phyloP scores from a whole-genome alignment of 2,797 vertebrate species.

The Aulostomus chinensis region DNA sequence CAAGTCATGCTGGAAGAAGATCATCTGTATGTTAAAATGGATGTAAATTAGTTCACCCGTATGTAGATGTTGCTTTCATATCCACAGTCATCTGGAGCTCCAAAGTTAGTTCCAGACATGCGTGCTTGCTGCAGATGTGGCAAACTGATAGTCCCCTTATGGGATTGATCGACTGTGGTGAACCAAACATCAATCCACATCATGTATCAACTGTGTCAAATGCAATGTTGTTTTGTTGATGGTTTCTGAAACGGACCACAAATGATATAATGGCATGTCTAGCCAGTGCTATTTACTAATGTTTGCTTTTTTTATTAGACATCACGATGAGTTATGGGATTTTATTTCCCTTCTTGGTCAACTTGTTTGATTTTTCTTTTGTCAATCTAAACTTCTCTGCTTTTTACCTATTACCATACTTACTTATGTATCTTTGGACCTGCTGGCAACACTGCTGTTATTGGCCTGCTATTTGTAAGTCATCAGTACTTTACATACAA shows the following conservation, averaged over 20 bases:
- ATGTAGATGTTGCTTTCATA: constrained; percentile 5
- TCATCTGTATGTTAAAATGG: background rate
- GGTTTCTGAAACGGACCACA: constrained; percentile 1
- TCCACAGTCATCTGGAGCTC: background rate
- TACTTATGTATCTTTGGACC: too few relatives aligned
- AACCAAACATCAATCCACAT: constrained; percentile 25
- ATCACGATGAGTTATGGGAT: too few relatives aligned
- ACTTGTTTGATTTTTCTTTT: too few relatives aligned
- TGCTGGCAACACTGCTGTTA: too few relatives aligned
- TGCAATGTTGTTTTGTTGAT: constrained; percentile 15
- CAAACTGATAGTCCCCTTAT: constrained; percentile 7
- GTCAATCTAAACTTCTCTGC: too few relatives aligned
- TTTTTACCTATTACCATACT: too few relatives aligned
- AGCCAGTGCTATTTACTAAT: too few relatives aligned
- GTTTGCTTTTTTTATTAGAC: too few relatives aligned
- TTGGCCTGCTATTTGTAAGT: too few relatives aligned
- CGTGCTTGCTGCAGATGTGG: constrained; percentile 3
- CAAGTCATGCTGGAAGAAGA: too few relatives aligned
- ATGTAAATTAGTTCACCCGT: background rate
- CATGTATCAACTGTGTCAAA: constrained; percentile 3
- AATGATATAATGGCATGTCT: background rate
- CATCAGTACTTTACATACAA: too few relatives aligned
- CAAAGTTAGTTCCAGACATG: background rate
- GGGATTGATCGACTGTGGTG: constrained; percentile 22
- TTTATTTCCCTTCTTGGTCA: too few relatives aligned